Conservation (phyloP, 2,888 invertebrate genomes). For the Aethes cnicana region DNA sequence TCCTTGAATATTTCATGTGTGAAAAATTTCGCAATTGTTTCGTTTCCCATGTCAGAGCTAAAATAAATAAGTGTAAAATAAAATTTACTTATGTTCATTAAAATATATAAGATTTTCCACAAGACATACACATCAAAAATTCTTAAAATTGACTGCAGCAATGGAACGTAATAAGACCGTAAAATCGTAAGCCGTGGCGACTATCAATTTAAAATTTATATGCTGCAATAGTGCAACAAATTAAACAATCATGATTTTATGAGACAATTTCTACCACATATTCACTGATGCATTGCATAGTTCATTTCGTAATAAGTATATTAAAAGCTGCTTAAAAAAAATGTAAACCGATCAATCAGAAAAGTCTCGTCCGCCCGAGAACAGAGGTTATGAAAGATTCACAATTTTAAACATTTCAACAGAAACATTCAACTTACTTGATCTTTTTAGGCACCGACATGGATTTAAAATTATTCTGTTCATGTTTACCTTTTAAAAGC, state of each 20-base stretch:
- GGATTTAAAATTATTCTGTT: conserved; percentile 68
- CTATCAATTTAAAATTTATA: conserved; percentile 12
- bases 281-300: too few species aligned
- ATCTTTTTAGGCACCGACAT: conserved; percentile 67
- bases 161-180: too few species aligned
- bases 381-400: conserved; percentile 49
- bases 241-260: conserved; percentile 1
- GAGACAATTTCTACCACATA: too few species aligned
- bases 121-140: too few species aligned
- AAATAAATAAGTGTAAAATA: conserved; percentile 38
- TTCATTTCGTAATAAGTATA: too few species aligned
- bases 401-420: conserved; percentile 20
- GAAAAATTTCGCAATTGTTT: conserved; percentile 70
- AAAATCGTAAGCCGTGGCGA: background rate
- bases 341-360: conserved; percentile 60
- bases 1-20: conserved; percentile 72
- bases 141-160: too few species aligned
- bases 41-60: conserved; percentile 68
- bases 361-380: conserved; percentile 37
- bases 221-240: background rate
- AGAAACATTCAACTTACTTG: conserved; percentile 58
- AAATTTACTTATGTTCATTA: background rate
- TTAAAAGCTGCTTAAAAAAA: conserved; percentile 3
- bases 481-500: conserved; percentile 53
- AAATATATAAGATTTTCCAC: background rate